phyloP scores from a whole-genome alignment of 2,888 invertebrate species.

The Lasioglossum calceatum region DNA sequence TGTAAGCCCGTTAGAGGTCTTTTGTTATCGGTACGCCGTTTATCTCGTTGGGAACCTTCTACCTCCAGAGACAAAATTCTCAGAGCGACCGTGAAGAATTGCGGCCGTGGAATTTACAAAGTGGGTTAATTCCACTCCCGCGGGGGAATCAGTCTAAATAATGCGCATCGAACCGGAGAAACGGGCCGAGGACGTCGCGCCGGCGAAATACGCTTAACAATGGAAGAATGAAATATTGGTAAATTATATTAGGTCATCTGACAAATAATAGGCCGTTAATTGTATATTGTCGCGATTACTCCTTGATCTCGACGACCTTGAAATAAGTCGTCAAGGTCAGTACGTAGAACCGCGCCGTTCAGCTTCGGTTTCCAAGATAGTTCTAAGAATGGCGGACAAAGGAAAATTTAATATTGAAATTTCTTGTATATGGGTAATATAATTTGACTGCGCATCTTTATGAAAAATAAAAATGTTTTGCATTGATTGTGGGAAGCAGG shows the following conservation, averaged over 20 bases:
- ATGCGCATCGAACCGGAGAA: constrained; percentile 20
- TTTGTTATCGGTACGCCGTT: constrained; percentile 8
- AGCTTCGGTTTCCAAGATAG: too few species aligned
- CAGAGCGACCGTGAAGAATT: constrained; percentile 19
- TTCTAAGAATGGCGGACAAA: too few species aligned
- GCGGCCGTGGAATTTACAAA: constrained; percentile 7
- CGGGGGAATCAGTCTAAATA: constrained; percentile 28
- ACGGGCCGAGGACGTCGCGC: not conserved
- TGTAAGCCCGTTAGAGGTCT: constrained; percentile 31
- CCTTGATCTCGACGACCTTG: too few species aligned
- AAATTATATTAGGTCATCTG: not conserved
- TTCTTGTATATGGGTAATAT: too few species aligned
- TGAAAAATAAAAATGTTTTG: too few species aligned
- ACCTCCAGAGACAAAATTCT: constrained; percentile 22
- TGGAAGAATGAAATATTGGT: not conserved
- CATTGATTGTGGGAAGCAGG: too few species aligned
- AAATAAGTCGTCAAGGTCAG: too few species aligned
- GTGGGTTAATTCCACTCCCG: constrained; percentile 24
- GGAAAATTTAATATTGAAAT: too few species aligned
- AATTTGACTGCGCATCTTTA: too few species aligned
- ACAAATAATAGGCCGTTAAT: not conserved
- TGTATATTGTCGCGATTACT: too few species aligned
- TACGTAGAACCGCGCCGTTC: too few species aligned
- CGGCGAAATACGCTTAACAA: not conserved
- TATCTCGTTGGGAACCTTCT: constrained; percentile 2